Evolutionary conservation across 2,888 invertebrate genomes (phyloP).

Genomic region (Drosophila recens): DNA sequence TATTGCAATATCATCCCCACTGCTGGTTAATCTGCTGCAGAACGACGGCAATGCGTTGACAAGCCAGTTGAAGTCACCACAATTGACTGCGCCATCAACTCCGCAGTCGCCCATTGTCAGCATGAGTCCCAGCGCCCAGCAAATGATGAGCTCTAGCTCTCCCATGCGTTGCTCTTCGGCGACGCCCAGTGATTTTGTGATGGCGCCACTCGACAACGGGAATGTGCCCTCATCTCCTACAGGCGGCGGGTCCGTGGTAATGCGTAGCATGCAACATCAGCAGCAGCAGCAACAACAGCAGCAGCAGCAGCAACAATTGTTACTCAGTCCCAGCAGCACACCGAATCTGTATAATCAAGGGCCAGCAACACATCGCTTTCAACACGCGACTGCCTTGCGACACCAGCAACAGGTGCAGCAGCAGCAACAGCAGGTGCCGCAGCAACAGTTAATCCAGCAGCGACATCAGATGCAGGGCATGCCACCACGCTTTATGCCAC

Average conservation of each 20-base stretch:
- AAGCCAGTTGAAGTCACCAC: slow-evolving; percentile 80
- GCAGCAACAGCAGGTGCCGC: slow-evolving; percentile 57
- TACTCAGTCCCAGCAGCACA: slow-evolving; percentile 77
- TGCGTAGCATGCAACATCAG: slow-evolving; percentile 75
- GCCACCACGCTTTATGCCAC: slow-evolving; percentile 71
- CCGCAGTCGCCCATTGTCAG: slow-evolving; percentile 72
- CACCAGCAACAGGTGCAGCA: slow-evolving; percentile 59
- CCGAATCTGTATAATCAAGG: slow-evolving; percentile 70
- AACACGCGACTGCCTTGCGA: slow-evolving; percentile 70
- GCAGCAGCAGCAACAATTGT: slow-evolving; percentile 68
- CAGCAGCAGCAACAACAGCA: slow-evolving; percentile 74
- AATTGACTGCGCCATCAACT: slow-evolving; percentile 57
- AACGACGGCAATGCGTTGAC: slow-evolving; percentile 88
- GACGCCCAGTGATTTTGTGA: slow-evolving; percentile 71
- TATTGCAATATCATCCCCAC: slow-evolving; percentile 94
- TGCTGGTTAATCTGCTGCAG: slow-evolving; percentile 95
- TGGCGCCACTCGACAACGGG: slow-evolving; percentile 57
- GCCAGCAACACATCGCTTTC: slow-evolving; percentile 62
- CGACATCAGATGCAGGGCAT: slow-evolving; percentile 72
- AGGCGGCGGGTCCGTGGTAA: slow-evolving; percentile 52
- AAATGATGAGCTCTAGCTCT: slow-evolving; percentile 73
- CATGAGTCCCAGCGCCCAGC: slow-evolving; percentile 65
- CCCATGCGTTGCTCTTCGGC: slow-evolving; percentile 79
- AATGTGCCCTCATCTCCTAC: slow-evolving; percentile 82
- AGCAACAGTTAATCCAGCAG: slow-evolving; percentile 63